Base-by-base conservation (phyloP, 2,113 vertebrate genomes). In the Panurus biarmicus region DNA sequence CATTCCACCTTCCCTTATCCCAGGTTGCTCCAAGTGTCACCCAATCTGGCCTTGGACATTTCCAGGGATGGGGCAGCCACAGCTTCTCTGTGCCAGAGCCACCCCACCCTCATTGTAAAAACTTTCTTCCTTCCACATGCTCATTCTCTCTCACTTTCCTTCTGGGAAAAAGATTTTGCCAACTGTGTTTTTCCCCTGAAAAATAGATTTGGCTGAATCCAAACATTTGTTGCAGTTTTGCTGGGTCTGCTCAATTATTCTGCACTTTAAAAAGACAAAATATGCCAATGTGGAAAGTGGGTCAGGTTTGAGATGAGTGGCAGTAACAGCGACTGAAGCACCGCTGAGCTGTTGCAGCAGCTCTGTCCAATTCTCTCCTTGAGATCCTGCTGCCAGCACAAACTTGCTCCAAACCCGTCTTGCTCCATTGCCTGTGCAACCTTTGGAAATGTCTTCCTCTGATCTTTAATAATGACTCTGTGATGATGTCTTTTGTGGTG, bases 251-350 rank as follows among this genome's bases (percentile, higher is more conserved):
- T 96, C 87, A 78, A 75, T 81, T 87, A 85, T 93, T 78, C 70
- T 69, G 38, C 25, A 5, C 60, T 87, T 82, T 33, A 31, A 36
- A 65, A 88, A 66, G 88, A 73, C 91, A 84, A 93, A 91, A 72
- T 95, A 92, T 71, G 78, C 87, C 87, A 94, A 65, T 93, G 83
- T 78, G 45, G 72, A 95, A 96, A 96, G 66, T 96, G 95, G 95
- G 95, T 95, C 96, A 87, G 90, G 82, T 87, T 87, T 93, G 53
- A 89, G 65, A 89, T 53, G 85, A 93, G 69, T 57, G 6, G 6
- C 82, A 82, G 61, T 14, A 40, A 33, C 38, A 53, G 48, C 0
- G 1, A 53, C 71, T 48, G 93, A 67, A 87, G 61, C 74, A 12
- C 70, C 64, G 95, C 70, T 71, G 76, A 80, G 75, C 53, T 61